Evolutionary conservation across 2,113 vertebrate genomes (phyloP), one percentile per base, ranked within the genome.

Genomic region (Indicator maculatus): DNA sequence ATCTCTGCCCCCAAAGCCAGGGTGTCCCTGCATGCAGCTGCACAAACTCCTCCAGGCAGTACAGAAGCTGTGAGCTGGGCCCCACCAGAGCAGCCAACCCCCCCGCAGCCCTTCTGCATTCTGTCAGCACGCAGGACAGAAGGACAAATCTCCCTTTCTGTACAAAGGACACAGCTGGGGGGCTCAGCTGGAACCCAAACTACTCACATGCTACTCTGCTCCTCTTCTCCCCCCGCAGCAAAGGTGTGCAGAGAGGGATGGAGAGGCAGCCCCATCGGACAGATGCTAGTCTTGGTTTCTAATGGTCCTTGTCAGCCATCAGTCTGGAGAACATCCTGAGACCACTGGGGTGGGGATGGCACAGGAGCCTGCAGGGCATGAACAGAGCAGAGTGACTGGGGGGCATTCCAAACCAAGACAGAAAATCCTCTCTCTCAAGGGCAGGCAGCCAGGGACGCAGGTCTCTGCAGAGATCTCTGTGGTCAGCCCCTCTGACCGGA

Each of bases 151-250:
- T 44, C 41, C 41, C 66, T 44, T 75, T 55, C 52, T 21, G 20
- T 27, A 86, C 16, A 84, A 47, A 88, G 83, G 15, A 82, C 4
- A 38, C 2, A 82, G 44, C 0, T 47, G 16, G 85, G 10, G 12
- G 4, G 41, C 14, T 36, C 2, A 71, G 91, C 63, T 41, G 82
- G 70, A 91, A 76, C 30, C 64, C 7, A 59, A 87, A 58, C 2
- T 86, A 95, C 96, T 95, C 80, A 96, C 94, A 96, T 96, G 93
- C 95, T 96, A 95, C 84, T 94, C 72, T 94, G 66, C 6, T 19
- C 93, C 24, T 95, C 94, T 95, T 93, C 83, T 95, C 76, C 44
- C 86, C 76, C 41, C 7, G 79, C 76, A 96, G 96, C 94, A 95
- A 95, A 94, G 86, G 10, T 31, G 18, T 59, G 77, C 26, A 87